Evolutionary conservation across 1,140 invertebrate genomes (phyloP).

Genomic region (Tigriopus japonicus): DNA sequence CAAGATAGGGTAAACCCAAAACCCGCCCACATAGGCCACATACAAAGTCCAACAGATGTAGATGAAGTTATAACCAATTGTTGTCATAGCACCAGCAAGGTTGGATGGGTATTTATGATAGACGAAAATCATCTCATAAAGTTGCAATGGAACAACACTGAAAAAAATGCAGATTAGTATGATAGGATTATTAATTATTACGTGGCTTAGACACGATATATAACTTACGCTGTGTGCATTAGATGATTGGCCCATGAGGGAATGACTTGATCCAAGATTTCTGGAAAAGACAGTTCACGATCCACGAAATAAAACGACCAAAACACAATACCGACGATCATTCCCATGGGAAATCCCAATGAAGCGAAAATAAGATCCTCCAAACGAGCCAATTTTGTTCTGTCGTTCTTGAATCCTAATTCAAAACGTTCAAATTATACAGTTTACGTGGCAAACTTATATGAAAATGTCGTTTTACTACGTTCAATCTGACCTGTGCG

Average conservation of each 20-base stretch:
- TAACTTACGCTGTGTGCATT: conserved; percentile 1
- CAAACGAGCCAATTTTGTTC: too few relatives aligned
- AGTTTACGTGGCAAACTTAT: too few relatives aligned
- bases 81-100: neutral
- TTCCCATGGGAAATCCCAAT: conserved; percentile 6
- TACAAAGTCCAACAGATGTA: conserved; percentile 1
- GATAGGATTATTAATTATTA: too few relatives aligned
- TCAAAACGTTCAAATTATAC: too few relatives aligned
- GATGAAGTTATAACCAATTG: neutral
- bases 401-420: too few relatives aligned
- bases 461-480: too few relatives aligned
- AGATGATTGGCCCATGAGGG: conserved; percentile 7
- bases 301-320: conserved; percentile 3
- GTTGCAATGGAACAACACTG: neutral
- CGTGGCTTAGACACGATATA: too few relatives aligned
- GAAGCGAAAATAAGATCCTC: conserved; percentile 2
- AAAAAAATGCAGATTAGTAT: too few relatives aligned
- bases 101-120: neutral
- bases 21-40: conserved; percentile 1
- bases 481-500: too few relatives aligned
- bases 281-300: conserved; percentile 1
- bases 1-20: conserved; percentile 11
- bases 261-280: neutral
- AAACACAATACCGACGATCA: conserved; percentile 8
- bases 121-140: neutral